Percentiles rank a stretch among this genome's conserved stretches.
Evolutionary conservation across 2,797 vertebrate species (phyloP).

Genomic region (Eutrigla gurnardus): DNA sequence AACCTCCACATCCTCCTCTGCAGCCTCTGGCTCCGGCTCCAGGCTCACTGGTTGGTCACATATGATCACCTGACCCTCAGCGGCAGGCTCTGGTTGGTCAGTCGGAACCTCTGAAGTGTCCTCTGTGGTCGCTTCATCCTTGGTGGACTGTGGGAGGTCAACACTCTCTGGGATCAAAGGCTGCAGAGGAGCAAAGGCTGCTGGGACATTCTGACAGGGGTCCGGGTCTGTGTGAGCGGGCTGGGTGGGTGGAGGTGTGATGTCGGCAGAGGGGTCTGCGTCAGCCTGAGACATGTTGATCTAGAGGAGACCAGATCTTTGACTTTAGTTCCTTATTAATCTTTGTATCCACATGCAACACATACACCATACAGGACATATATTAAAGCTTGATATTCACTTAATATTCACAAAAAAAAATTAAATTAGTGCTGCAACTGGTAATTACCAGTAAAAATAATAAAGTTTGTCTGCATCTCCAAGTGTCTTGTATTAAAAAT

Average conservation of each 20-base stretch:
- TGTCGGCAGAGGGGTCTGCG: constrained; percentile 46
- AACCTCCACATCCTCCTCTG: constrained; percentile 68
- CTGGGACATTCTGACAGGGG: constrained; percentile 46
- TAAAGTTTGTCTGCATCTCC: too few relatives aligned
- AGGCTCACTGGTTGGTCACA: constrained; percentile 92
- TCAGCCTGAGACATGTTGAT: constrained; percentile 81
- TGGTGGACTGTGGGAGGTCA: constrained; percentile 7
- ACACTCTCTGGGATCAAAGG: constrained; percentile 38
- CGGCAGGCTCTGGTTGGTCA: constrained; percentile 38
- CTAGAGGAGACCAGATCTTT: constrained; percentile 50
- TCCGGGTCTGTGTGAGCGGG: constrained; percentile 14
- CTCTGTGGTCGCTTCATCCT: constrained; percentile 15
- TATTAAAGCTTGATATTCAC: not conserved
- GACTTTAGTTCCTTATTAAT: not conserved
- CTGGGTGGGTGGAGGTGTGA: constrained; percentile 23
- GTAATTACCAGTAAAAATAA: not conserved
- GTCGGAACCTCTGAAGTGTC: constrained; percentile 32
- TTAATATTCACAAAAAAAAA: not conserved
- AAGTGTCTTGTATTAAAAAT: not conserved
- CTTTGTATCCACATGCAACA: not conserved
- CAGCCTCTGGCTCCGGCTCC: constrained; percentile 79
- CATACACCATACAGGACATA: not conserved
- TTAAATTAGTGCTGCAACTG: not conserved
- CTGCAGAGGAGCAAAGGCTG: constrained; percentile 18
- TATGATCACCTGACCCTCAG: constrained; percentile 71